Evolutionary conservation across 1,140 invertebrate species (phyloP).

Genomic region (Ephestia elutella): DNA sequence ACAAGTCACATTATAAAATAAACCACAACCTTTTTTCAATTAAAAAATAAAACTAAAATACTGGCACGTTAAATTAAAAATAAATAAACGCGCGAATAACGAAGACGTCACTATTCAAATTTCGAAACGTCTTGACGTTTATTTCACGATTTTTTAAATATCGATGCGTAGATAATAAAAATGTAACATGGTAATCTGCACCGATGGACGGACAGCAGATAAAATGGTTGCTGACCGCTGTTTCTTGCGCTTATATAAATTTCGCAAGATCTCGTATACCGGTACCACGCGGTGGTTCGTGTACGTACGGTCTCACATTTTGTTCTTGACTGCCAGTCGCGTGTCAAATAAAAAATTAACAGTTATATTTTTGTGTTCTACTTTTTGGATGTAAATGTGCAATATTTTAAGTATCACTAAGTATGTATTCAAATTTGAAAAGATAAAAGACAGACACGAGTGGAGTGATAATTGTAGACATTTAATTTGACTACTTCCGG

Average conservation of each 20-base stretch:
- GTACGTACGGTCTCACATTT: neutral
- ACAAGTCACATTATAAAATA: slow-evolving; percentile 3
- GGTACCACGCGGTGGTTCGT: neutral
- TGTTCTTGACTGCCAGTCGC: neutral
- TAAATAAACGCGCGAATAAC: neutral
- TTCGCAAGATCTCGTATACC: slow-evolving; percentile 13
- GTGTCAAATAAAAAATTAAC: neutral
- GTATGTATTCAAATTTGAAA: too few species aligned
- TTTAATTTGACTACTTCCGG: too few species aligned
- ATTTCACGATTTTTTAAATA: neutral
- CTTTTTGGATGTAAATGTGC: neutral
- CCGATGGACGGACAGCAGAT: slow-evolving; percentile 2
- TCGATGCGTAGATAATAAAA: neutral
- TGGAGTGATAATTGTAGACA: too few species aligned
- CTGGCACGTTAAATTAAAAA: neutral
- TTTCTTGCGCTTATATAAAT: slow-evolving; percentile 13
- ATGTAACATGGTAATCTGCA: neutral
- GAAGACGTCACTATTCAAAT: neutral
- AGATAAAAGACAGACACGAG: too few species aligned
- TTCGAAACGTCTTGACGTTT: neutral
- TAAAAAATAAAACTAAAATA: neutral
- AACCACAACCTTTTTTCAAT: neutral
- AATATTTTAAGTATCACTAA: too few species aligned
- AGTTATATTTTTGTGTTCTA: neutral
- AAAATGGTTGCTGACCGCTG: slow-evolving; percentile 5